Evolutionary conservation across 2,888 invertebrate genomes (phyloP), one percentile per base, ranked within the genome.

Genomic region (Plagiodera versicolora): DNA sequence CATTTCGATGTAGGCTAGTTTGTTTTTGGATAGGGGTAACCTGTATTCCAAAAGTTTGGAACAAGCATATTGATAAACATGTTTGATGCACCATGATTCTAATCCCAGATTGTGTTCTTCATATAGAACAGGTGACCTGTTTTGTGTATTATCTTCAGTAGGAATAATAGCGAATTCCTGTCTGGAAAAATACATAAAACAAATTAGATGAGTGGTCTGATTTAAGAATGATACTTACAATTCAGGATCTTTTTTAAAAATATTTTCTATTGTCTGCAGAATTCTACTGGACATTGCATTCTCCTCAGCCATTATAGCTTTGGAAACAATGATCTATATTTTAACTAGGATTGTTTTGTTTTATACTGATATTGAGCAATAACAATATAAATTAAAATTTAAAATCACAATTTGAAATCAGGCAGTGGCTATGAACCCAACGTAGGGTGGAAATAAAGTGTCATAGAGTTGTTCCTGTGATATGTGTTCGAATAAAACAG

Each of bases 21-120:
- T 75, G 45, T 69, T 69, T 60, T 67, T 69, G 8, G 67, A 58
- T n/a, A 76, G 48, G 10, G 63, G 61, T 64, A 69, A 65, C 39
- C 76, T 66, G 2, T 70, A 61, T 67, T 86, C 84, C 74, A 89
- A 82, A 1, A 92, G 79, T 67, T 86, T 85, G 18, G 84, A 83
- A 74, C 92, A 90, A 16, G 89, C 89, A 80, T 93, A 90, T 75
- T 88, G 86, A 76, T 91, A 95, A 8, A 96, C 87, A 77, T 94
- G 90, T 77, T 91, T 91, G 24, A 94, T 87, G 81, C 95, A 94
- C 97, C 97, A 97, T 0, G 92, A 90, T 73, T 96, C 96, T 65
- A 97, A 77, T 0, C 92, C 96, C 50, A 97, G 81, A 74, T 91
- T 90, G 75, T 94, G 90, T 62, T 91, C 89, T 61, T 73, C 84